Evolutionary conservation across 2,797 vertebrate species (phyloP), one percentile per base, ranked within the genome.

Genomic region (Euthynnus affinis): DNA sequence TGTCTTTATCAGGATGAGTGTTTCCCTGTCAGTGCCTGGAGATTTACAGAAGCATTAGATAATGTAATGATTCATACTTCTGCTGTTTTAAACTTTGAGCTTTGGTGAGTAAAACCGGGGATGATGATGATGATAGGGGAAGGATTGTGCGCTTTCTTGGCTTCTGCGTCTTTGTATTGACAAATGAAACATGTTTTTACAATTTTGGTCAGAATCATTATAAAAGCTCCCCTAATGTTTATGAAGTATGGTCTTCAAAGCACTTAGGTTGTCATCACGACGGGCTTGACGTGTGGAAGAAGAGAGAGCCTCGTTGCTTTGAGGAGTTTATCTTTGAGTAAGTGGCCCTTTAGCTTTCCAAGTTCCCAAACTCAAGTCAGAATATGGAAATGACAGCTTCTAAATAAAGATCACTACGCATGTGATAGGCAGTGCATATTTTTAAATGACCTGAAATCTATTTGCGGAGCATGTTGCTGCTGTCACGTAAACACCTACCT

Each of bases 381-480:
- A 44, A 82, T 81, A 75, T 61, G 18, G 53, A 86, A 72, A 68
- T 22, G 69, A 80, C 75, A 64, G 82, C 64, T 76, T 88, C 78
- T 86, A 85, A 86, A 89, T 77, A 82, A 81, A 88, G 83, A 73
- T 71, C 68, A 23, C 64, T 56, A 22, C 2, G 32, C 66, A n/a
- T 12, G 42, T 61, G 75, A 84, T 48, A 55, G 61, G 57, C 57
- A 9, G 58, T 27, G 14, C 57, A 61, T 88, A 87, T 88, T 88
- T 87, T 86, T 82, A 88, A 85, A 81, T 58, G 72, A 80, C 75
- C 84, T 71, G 37, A 81, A 84, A 87, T 83, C 75, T 74, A 70
- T 82, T 86, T 13, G 81, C 4, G 27, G 61, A 74, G 59, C 37
- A 10, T 18, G 18, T n/a, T 49, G 37, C 65, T 42, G 37, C 44